These are phyloP conservation scores for Micromesistius poutassou DNA, from an alignment of 2,797 vertebrate species.

Conservation along the genomic window DNA sequence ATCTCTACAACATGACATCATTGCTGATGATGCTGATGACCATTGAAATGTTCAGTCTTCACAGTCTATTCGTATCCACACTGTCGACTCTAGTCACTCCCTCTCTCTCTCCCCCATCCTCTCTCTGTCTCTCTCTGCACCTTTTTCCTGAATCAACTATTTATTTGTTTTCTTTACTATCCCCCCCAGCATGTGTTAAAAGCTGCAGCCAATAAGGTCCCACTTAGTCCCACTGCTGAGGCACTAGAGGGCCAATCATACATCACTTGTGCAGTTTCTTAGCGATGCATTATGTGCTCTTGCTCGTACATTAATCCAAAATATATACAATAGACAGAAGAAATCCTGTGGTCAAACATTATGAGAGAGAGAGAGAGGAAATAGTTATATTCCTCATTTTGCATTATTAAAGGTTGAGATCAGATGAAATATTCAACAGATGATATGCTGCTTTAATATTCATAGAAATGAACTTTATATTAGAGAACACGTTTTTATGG, in stretches of 20 bases:
- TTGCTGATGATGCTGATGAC: constrained; percentile 6
- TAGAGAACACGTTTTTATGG: constrained; percentile 76
- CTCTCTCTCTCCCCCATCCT: too few relatives aligned
- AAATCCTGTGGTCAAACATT: constrained; percentile 57
- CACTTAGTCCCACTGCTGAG: too few relatives aligned
- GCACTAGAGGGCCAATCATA: neutral
- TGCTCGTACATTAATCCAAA: constrained; percentile 53
- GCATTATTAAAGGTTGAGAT: constrained; percentile 78
- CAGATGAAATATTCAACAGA: constrained; percentile 79
- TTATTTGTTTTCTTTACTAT: too few relatives aligned
- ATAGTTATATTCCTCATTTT: constrained; percentile 68
- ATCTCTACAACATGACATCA: constrained; percentile 58
- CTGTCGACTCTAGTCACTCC: too few relatives aligned
- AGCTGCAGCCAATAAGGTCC: neutral
- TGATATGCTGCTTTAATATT: constrained; percentile 79
- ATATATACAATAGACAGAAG: constrained; percentile 57
- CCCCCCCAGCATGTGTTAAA: neutral
- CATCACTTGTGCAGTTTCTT: constrained; percentile 30
- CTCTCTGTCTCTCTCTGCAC: too few relatives aligned
- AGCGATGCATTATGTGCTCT: constrained; percentile 37
- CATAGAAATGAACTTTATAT: constrained; percentile 82
- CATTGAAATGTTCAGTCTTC: too few relatives aligned
- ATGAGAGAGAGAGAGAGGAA: constrained; percentile 17
- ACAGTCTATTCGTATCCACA: too few relatives aligned
- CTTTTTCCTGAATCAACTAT: too few relatives aligned